These are phyloP conservation scores for Protosalanx chinensis DNA, from an alignment of 2,797 vertebrate species.

Conservation along the genomic window DNA sequence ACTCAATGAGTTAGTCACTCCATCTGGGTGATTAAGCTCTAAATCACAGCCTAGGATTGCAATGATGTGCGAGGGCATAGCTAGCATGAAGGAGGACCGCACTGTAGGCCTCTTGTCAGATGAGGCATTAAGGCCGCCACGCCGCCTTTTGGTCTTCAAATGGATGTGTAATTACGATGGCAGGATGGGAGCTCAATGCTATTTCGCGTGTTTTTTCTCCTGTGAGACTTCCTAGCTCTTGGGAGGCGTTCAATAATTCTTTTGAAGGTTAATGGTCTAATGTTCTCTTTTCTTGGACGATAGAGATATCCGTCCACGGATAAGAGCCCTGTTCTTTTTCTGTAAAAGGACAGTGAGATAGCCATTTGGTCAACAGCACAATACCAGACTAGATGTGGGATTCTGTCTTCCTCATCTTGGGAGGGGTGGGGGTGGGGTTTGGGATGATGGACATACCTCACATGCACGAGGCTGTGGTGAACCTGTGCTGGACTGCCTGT, in stretches of 20 bases:
- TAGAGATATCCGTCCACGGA: neutral
- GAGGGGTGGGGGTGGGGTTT: no score
- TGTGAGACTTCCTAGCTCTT: neutral
- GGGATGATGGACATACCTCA: no score
- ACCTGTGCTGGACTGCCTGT: no score
- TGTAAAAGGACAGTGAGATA: no score
- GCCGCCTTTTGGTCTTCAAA: neutral
- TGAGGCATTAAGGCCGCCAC: neutral
- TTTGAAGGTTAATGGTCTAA: conserved; percentile 1
- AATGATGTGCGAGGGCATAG: conserved; percentile 12
- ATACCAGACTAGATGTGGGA: no score
- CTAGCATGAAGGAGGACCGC: neutral
- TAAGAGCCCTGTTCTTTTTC: no score
- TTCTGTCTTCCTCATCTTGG: no score
- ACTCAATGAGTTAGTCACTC: conserved; percentile 32
- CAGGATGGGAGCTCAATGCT: neutral
- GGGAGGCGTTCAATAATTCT: neutral
- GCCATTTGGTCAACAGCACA: no score
- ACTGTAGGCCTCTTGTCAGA: neutral
- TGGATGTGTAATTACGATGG: neutral
- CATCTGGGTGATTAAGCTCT: conserved; percentile 47
- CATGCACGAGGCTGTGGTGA: no score
- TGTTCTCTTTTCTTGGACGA: neutral
- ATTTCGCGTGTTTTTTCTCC: neutral
- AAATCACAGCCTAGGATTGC: conserved; percentile 34